Evolutionary conservation across 2,797 vertebrate species (phyloP), one percentile per base, ranked within the genome.

Genomic region (Neostethus bicornis): DNA sequence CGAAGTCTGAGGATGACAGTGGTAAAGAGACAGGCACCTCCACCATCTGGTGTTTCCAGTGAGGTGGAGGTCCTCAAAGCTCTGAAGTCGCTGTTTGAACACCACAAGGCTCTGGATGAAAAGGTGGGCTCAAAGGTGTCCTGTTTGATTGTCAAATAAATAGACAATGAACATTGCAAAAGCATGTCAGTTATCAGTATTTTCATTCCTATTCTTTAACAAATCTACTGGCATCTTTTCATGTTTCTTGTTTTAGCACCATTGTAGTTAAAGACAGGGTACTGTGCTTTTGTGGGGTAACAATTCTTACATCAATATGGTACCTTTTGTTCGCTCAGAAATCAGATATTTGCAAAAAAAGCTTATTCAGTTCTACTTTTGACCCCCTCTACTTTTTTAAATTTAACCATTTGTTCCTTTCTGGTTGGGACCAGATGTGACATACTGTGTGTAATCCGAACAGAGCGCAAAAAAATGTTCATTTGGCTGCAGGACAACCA

Each of bases 61-160:
- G 96, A 98, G 85, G 96, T 98, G 59, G 96, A 98, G 89, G 96
- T 98, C 75, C 93, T 98, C 71, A 98, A 97, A 87, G 96, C 96
- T 1, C 93, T 98, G 52, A 98, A 98, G 88, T 97, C 95, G 0
- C 89, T 98, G 51, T 98, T 98, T 72, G 96, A 98, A 85, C 96
- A 98, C 85, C 96, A 98, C 90, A 98, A 98, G 77, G 96, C 96
- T 0, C 89, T 98, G 84, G 96, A 98, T 73, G 96, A 98, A 85
- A 98, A 98, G 95, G 96, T 97, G 59, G 34, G 54, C 43, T 42
- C 56, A 59, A 48, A 64, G 17, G 76, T n/a, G 37, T 35, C 7
- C n/a, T 4, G 0, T 9, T 8, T 17, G 16, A 37, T 9, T 17
- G 35, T 37, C 25, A 38, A 38, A 65, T 51, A 51, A 25, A 37